These are phyloP conservation scores for Chaetoderma sp. DNA, from an alignment of 2,888 invertebrate genomes.

Conservation along the genomic window DNA sequence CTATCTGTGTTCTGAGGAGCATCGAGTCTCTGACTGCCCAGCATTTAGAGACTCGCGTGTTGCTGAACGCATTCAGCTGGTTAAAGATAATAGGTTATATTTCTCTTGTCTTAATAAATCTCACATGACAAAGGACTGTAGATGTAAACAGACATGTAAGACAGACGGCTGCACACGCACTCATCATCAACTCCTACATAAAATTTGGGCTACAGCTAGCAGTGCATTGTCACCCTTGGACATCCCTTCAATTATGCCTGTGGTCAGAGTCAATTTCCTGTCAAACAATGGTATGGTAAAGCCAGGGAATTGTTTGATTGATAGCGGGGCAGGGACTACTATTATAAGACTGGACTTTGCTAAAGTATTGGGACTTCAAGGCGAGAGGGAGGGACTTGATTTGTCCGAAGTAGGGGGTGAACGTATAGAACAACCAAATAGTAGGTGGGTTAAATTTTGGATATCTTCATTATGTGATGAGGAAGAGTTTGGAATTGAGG, in stretches of 20 bases:
- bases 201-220: too few species aligned
- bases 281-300: neutral
- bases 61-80: neutral
- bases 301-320: neutral
- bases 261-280: neutral
- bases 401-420: neutral
- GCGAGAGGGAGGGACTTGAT: neutral
- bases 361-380: neutral
- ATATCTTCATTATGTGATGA: neutral
- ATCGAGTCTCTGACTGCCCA: neutral
- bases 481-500: neutral
- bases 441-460: neutral
- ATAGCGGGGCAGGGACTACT: neutral
- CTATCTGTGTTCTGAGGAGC: neutral
- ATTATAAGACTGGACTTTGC: neutral
- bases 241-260: neutral
- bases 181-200: slow-evolving; percentile 12
- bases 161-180: slow-evolving; percentile 1
- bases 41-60: neutral
- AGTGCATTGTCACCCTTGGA: slow-evolving; percentile 3
- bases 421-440: neutral
- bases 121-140: slow-evolving; percentile 1
- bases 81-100: slow-evolving; percentile 6
- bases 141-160: neutral
- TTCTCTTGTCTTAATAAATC: slow-evolving; percentile 9